Conservation (phyloP, 2,888 invertebrate genomes). For the Lamproptera curius region DNA sequence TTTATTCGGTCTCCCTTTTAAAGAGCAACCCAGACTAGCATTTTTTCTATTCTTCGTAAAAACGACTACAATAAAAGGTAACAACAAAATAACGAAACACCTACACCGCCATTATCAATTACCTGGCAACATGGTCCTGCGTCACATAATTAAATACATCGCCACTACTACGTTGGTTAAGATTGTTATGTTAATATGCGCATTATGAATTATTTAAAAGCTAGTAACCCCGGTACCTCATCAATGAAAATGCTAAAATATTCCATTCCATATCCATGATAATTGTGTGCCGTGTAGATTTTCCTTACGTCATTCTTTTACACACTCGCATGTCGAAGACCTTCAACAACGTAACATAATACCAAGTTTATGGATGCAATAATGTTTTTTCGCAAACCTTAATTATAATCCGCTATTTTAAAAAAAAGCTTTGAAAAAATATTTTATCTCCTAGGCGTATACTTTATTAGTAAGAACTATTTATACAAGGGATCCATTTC, state of each 20-base stretch:
- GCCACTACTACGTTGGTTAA: conserved; percentile 17
- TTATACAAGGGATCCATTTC: too few species aligned
- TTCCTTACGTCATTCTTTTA: too few species aligned
- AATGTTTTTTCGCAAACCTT: too few species aligned
- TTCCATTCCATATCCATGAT: neutral
- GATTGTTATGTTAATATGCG: conserved; percentile 16
- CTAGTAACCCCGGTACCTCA: conserved; percentile 4
- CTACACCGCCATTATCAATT: neutral
- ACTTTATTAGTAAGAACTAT: too few species aligned
- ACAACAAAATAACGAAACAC: conserved; percentile 5
- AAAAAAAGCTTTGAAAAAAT: too few species aligned
- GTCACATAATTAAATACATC: conserved; percentile 18
- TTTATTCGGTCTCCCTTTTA: too few species aligned
- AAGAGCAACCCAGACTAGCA: too few species aligned
- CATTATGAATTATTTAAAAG: conserved; percentile 14
- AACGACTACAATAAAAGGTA: conserved; percentile 1
- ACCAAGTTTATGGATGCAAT: too few species aligned
- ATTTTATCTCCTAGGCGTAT: too few species aligned
- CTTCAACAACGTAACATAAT: too few species aligned
- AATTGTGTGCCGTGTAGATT: neutral
- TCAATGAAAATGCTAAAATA: conserved; percentile 7
- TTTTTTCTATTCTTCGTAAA: neutral
- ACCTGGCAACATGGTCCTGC: conserved; percentile 11
- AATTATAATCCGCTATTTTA: too few species aligned
- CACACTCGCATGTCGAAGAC: too few species aligned